Base-by-base conservation (phyloP, 2,888 invertebrate genomes). In the Sarcophaga variegata region DNA sequence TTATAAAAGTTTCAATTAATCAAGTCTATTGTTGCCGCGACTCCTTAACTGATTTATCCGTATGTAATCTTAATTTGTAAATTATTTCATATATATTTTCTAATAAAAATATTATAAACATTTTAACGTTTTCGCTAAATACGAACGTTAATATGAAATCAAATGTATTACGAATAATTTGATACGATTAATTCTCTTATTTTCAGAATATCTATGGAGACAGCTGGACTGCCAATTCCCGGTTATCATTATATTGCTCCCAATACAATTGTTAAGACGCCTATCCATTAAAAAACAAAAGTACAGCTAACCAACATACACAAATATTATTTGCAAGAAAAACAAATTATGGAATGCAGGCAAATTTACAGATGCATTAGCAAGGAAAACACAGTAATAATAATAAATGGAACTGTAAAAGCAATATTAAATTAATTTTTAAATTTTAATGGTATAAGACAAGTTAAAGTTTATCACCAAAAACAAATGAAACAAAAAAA, bases 151-250 rank as follows among this genome's bases (percentile, higher is more conserved):
- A 37, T 37, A 37, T 37, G 2, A 37, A 37, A 37, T 10, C 10
- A 37, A 37, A 37, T 37, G 8, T 37, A 2, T 37, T 10, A 37
- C 37, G 8, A 37, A 10, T 8, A 37, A 37, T 37, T 37, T 37
- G 37, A 10, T 54, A 4, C 17, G 4, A 14, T 54, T 54, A 54
- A 14, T 71, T 62, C 54, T 62, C 47, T 60, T 22, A 62, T 20
- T 91, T 96, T 88, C 96, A 98, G 98, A 96, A 97, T 98, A 97
- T 97, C 97, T 87, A 97, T 98, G 97, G 98, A 98, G 95, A 98
- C 98, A 82, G 97, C 98, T 90, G 97, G 97, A 88, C 95, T 98
- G 94, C 97, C 97, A 92, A 96, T 97, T 95, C 97, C 97, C 88
- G 97, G 97, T 90, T 97, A 97, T 94, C 97, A 97, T 94, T 97